Evolutionary conservation across 2,888 invertebrate species (phyloP).

Genomic region (Colletes collaris): DNA sequence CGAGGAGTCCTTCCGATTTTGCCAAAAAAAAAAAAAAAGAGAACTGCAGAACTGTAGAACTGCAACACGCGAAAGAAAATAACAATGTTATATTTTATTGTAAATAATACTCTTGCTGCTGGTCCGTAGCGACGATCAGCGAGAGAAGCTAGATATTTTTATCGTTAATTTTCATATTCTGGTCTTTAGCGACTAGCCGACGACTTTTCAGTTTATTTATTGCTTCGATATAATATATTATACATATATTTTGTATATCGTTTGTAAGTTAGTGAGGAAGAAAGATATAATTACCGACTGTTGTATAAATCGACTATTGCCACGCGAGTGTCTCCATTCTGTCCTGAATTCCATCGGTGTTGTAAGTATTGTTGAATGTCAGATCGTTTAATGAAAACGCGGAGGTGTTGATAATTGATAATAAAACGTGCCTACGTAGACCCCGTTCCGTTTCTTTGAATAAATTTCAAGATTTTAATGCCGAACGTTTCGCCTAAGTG

Average conservation of each 20-base stretch:
- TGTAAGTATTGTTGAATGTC: slow-evolving; percentile 64
- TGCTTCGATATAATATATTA: slow-evolving; percentile 43
- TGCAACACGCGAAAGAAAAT: not conserved
- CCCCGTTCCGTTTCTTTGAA: slow-evolving; percentile 30
- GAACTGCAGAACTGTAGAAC: not conserved
- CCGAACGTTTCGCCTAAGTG: slow-evolving; percentile 6
- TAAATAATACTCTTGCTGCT: slow-evolving; percentile 38
- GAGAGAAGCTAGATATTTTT: slow-evolving; percentile 30
- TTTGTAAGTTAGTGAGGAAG: slow-evolving; percentile 48
- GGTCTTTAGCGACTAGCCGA: slow-evolving; percentile 38
- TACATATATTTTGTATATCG: slow-evolving; percentile 58
- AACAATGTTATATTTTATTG: slow-evolving; percentile 44
- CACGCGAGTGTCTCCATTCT: slow-evolving; percentile 35
- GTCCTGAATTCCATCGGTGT: slow-evolving; percentile 48
- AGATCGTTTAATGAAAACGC: slow-evolving; percentile 53
- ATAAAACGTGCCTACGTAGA: slow-evolving; percentile 69
- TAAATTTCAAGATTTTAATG: not conserved
- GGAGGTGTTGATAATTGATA: slow-evolving; percentile 63
- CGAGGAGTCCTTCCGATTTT: slow-evolving; percentile 11
- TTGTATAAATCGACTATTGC: slow-evolving; percentile 41
- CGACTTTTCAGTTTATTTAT: slow-evolving; percentile 22
- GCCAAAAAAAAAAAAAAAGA: slow-evolving; percentile 12
- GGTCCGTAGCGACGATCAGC: slow-evolving; percentile 6
- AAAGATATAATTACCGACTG: slow-evolving; percentile 34
- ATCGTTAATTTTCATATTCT: slow-evolving; percentile 32